These are phyloP conservation scores for Liasis olivaceus DNA, from an alignment of 2,797 vertebrate genomes.

Conservation along the genomic window DNA sequence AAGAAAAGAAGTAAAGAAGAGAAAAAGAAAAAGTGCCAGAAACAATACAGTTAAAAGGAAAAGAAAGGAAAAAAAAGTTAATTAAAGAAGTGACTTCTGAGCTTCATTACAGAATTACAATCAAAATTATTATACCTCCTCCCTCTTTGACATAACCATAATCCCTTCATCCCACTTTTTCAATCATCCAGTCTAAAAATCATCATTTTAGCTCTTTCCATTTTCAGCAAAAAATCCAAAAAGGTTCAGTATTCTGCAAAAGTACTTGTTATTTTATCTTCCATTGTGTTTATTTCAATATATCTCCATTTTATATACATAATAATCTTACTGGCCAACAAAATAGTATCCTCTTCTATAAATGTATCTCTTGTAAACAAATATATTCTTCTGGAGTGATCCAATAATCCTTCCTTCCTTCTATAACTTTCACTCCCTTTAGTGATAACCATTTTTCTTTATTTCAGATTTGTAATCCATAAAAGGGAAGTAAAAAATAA, in stretches of 20 bases:
- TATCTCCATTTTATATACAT: not conserved
- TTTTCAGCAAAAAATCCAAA: not conserved
- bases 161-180: not conserved
- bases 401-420: not conserved
- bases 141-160: not conserved
- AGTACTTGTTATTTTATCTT: not conserved
- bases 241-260: not conserved
- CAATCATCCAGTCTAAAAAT: not conserved
- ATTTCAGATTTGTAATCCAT: not conserved
- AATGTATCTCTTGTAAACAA: not conserved
- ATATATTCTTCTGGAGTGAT: not conserved
- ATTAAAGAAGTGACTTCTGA: not conserved
- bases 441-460: not conserved
- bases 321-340: not conserved
- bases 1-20: no score
- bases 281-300: not conserved
- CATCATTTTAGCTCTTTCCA: not conserved
- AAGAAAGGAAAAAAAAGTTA: not conserved
- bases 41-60: not conserved
- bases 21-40: no score
- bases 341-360: not conserved
- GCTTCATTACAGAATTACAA: not conserved
- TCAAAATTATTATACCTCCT: not conserved
- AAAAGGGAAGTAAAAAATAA: not conserved
- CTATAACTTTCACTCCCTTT: not conserved